A percentile compares a stretch with the other conserved stretches of the same genome.
These are phyloP conservation scores for Magallana angulata DNA, from an alignment of 1,140 invertebrate species.

Conservation along the genomic window DNA sequence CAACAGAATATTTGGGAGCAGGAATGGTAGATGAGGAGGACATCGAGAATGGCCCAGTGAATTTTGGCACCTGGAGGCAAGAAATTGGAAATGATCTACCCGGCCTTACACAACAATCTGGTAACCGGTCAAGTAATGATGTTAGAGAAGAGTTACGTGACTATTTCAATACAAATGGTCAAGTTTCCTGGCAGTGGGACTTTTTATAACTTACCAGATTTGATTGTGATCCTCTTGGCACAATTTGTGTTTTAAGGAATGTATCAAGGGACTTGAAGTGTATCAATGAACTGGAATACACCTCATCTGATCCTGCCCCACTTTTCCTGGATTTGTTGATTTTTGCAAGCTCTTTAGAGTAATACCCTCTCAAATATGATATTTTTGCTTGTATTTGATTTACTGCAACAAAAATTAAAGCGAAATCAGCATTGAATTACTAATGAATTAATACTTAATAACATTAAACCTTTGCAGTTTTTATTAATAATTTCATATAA, in stretches of 20 bases:
- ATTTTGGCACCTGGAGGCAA: neutral
- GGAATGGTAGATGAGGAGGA: constrained; percentile 35
- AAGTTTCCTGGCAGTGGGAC: constrained; percentile 34
- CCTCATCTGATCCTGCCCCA: too few species aligned
- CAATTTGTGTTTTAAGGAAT: too few species aligned
- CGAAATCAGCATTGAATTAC: too few species aligned
- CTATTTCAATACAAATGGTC: constrained; percentile 48
- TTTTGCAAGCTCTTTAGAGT: too few species aligned
- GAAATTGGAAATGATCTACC: neutral
- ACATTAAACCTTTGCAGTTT: too few species aligned
- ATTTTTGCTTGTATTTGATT: neutral
- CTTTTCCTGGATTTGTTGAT: too few species aligned
- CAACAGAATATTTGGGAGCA: neutral
- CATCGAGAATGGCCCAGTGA: neutral
- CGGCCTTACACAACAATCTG: neutral
- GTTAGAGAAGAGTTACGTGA: constrained; percentile 23
- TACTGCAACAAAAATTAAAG: neutral
- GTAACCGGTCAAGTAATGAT: constrained; percentile 26
- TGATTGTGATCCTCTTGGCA: neutral
- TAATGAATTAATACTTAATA: too few species aligned
- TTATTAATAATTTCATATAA: too few species aligned
- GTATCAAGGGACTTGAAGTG: constrained; percentile 53
- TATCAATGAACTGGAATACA: constrained; percentile 61
- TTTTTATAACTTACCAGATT: neutral
- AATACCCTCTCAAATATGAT: neutral